Evolutionary conservation across 2,113 vertebrate genomes (phyloP).

Genomic region (Paratilapia polleni): DNA sequence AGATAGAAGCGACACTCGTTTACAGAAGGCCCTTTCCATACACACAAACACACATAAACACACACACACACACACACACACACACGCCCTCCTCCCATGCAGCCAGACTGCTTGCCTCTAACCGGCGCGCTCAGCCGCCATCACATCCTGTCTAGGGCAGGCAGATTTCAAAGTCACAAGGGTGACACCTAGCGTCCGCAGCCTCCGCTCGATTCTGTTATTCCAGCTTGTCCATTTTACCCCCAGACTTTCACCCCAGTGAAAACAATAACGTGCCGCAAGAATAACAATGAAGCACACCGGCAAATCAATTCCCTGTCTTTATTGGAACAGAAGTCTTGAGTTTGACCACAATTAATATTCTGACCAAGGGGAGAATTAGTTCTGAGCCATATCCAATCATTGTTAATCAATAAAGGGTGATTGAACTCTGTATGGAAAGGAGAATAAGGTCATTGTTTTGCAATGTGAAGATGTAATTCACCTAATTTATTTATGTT

Average conservation of each 20-base stretch:
- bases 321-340: constrained; percentile 37
- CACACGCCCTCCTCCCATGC: constrained; percentile 9
- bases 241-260: constrained; percentile 30
- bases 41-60: constrained; percentile 13
- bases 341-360: constrained; percentile 63
- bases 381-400: constrained; percentile 58
- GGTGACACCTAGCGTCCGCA: constrained; percentile 84
- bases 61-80: constrained; percentile 10
- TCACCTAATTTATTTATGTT: not conserved
- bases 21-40: not conserved
- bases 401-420: constrained; percentile 53
- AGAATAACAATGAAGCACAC: constrained; percentile 57
- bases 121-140: constrained; percentile 28
- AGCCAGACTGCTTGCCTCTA: constrained; percentile 38
- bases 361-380: constrained; percentile 37
- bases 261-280: constrained; percentile 18
- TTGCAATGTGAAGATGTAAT: not conserved
- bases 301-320: constrained; percentile 49
- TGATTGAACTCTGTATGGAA: constrained; percentile 40
- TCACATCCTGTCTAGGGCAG: constrained; percentile 54
- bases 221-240: constrained; percentile 29
- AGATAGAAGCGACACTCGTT: constrained; percentile 28
- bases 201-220: constrained; percentile 22
- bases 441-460: constrained; percentile 20
- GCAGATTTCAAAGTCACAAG: constrained; percentile 81